A percentile compares a stretch with the other conserved stretches of the same genome.
Evolutionary conservation across 2,113 vertebrate genomes (phyloP).

Genomic region (Sander vitreus): DNA sequence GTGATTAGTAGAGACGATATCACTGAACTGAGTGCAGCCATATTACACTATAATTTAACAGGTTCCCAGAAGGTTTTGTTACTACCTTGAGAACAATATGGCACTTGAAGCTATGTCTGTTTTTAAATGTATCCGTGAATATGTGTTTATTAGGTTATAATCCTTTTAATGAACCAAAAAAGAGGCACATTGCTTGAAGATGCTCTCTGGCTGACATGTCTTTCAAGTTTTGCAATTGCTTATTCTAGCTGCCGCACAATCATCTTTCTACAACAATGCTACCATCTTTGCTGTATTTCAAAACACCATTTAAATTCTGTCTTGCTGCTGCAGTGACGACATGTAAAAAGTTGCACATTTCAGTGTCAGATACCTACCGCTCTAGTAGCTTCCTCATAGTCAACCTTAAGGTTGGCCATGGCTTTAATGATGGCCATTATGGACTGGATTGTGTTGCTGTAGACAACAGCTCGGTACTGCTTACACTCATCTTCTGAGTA

Average conservation of each 20-base stretch:
- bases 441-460: constrained; percentile 99
- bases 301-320: not conserved
- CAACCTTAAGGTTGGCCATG: constrained; percentile 95
- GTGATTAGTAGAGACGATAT: constrained; percentile 32
- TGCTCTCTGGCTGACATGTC: not conserved
- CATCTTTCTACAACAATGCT: not conserved
- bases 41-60: not conserved
- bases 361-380: constrained; percentile 81
- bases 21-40: not conserved
- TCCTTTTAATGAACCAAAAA: not conserved
- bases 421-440: constrained; percentile 99
- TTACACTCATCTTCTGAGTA: constrained; percentile 98
- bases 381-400: constrained; percentile 91
- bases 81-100: not conserved
- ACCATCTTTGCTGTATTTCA: not conserved
- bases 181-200: not conserved
- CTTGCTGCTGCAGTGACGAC: too few relatives aligned
- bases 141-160: not conserved
- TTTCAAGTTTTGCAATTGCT: not conserved
- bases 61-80: constrained; percentile 9
- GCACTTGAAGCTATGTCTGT: not conserved
- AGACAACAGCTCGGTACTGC: constrained; percentile 97
- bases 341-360: not conserved
- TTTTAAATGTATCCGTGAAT: not conserved
- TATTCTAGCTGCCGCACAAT: not conserved